A percentile compares a stretch with the other conserved stretches of the same genome.
phyloP scores from a whole-genome alignment of 2,888 invertebrate species.

The Agonopterix heracliana region DNA sequence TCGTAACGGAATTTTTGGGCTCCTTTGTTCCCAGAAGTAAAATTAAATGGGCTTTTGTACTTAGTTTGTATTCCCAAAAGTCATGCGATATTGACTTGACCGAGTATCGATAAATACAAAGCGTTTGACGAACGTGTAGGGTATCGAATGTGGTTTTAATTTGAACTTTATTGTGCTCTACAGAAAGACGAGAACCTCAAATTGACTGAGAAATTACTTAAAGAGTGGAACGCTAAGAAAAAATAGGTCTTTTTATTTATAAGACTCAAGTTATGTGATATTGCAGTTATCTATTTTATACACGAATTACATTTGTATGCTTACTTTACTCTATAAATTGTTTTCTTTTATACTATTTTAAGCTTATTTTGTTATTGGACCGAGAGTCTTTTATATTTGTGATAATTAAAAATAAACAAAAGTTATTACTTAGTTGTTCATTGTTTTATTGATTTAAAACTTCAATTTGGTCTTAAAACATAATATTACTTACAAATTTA shows the following conservation, averaged over 20 bases:
- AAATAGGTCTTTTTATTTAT: conserved; percentile 11
- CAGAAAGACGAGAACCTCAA: conserved; percentile 85
- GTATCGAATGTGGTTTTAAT: too few species aligned
- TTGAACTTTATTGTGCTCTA: conserved; percentile 31
- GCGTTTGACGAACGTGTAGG: too few species aligned
- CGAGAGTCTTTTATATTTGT: not conserved
- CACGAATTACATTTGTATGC: not conserved
- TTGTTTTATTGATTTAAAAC: conserved; percentile 16
- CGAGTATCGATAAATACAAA: too few species aligned
- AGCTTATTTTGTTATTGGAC: not conserved
- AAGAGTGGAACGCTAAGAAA: conserved; percentile 72
- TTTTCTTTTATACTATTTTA: not conserved
- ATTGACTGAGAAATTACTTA: conserved; percentile 79
- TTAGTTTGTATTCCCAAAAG: too few species aligned
- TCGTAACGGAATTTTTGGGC: too few species aligned
- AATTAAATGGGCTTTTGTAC: too few species aligned
- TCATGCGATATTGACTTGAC: too few species aligned
- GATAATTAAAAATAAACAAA: not conserved
- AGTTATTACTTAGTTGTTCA: not conserved
- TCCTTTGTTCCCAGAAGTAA: too few species aligned
- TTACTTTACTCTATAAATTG: not conserved
- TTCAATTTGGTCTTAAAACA: too few species aligned
- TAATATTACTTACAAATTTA: too few species aligned
- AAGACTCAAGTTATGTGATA: not conserved
- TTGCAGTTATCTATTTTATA: not conserved